Conservation (phyloP, 1,140 invertebrate genomes). For the Patella vulgata region DNA sequence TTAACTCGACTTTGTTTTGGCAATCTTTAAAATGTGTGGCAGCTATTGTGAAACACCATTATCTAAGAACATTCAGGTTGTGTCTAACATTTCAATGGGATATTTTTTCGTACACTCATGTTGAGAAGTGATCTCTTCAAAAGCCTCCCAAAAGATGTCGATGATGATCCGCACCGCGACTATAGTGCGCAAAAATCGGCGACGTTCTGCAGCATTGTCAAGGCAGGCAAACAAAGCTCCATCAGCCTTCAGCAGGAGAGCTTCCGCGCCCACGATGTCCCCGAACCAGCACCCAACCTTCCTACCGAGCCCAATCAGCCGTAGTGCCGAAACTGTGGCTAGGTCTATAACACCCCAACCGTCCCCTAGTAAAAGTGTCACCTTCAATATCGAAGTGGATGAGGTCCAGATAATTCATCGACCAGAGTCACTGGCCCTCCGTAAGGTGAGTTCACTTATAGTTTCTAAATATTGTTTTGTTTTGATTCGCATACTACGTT, state of each 20-base stretch:
- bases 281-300: constrained; percentile 14
- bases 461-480: too few relatives aligned
- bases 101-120: too few relatives aligned
- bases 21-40: too few relatives aligned
- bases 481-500: too few relatives aligned
- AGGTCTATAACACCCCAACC: constrained; percentile 8
- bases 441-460: too few relatives aligned
- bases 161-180: too few relatives aligned
- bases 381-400: constrained; percentile 36
- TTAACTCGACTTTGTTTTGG: too few relatives aligned
- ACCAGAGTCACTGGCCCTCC: constrained; percentile 29
- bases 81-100: too few relatives aligned
- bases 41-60: too few relatives aligned
- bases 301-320: constrained; percentile 29
- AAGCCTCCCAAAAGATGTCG: too few relatives aligned
- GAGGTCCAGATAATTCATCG: constrained; percentile 22
- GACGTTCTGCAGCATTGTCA: constrained; percentile 1
- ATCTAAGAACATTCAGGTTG: too few relatives aligned
- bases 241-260: constrained; percentile 11
- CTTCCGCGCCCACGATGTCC: constrained; percentile 36
- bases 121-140: too few relatives aligned
- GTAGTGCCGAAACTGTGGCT: constrained; percentile 39
- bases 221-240: background rate
- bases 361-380: constrained; percentile 39
- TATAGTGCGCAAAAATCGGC: constrained; percentile 17